Conservation (phyloP, 2,113 vertebrate species). For the Calidris pugnax region DNA sequence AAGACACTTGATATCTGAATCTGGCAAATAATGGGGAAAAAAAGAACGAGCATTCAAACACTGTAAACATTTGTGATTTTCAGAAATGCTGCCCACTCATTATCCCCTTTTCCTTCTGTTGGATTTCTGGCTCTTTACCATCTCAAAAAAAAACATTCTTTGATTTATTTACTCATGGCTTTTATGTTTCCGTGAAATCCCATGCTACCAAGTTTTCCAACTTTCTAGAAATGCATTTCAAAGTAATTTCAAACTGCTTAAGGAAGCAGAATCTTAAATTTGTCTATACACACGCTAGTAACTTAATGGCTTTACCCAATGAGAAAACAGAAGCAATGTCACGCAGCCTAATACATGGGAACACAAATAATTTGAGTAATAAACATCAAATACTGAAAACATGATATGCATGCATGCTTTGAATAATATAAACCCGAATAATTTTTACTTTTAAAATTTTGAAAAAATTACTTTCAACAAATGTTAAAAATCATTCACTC, state of each 20-base stretch:
- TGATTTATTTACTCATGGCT: neutral
- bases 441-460: neutral
- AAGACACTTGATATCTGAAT: neutral
- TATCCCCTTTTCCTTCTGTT: neutral
- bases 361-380: neutral
- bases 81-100: neutral
- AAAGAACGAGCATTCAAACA: neutral
- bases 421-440: neutral
- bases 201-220: neutral
- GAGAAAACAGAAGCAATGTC: neutral
- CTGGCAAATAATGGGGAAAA: neutral
- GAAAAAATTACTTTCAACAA: neutral
- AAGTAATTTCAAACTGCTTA: constrained; percentile 1
- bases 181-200: neutral
- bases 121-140: neutral
- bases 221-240: neutral
- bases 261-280: neutral
- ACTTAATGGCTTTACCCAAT: neutral
- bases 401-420: neutral
- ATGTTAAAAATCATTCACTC: neutral
- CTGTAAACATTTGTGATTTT: constrained; percentile 8
- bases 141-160: neutral
- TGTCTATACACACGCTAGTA: neutral
- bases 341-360: neutral
- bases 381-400: neutral